Base-by-base conservation (phyloP, 2,113 vertebrate species). In the Gymnorhina tibicen region DNA sequence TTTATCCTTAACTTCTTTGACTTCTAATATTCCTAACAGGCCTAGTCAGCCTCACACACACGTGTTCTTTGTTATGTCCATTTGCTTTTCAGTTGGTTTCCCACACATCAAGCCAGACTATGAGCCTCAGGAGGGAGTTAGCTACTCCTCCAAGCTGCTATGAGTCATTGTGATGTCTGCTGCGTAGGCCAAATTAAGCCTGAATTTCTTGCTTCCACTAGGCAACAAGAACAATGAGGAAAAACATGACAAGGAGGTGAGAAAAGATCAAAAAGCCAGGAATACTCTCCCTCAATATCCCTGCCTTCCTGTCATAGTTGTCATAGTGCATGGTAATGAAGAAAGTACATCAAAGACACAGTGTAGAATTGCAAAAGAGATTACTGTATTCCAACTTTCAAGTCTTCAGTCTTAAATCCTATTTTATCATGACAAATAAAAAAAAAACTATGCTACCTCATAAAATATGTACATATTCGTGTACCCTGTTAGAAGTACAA, bases 201-300 rank as follows among this genome's bases (percentile, higher is more conserved):
- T 94, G 95, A 95, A 96, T 96, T 97, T 97, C 96, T 96, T 96
- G 96, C 93, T 96, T 86, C 72, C 64, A 96, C 63, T 19, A 96
- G 30, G 82, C 72, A 95, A 91, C 30, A 88, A 84, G 80, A 88
- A 49, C 79, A 74, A 88, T 33, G 44, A 90, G 90, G 55, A 73
- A 88, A 87, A 91, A 69, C 60, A 90, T 3, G 55, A 56, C 82
- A 92, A 92, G 68, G 50, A 93, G 59, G 50, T 69, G 44, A 93
- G 88, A 80, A 95, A 74, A 94, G 90, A 96, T 95, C 75, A 96
- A 88, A 97, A 90, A 84, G 35, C 21, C 47, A 87, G 47, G 60
- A 92, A 95, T 81, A 33, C 21, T 83, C 41, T 91, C 80, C 22
- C 46, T 86, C 60, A 67, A 9, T 30, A 84, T 78, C 24, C 44